Evolutionary conservation across 37 sponge, comb jelly and placozoan genomes (phyloP), one percentile per base, ranked within the genome.

Genomic region (Corticium candelabrum): DNA sequence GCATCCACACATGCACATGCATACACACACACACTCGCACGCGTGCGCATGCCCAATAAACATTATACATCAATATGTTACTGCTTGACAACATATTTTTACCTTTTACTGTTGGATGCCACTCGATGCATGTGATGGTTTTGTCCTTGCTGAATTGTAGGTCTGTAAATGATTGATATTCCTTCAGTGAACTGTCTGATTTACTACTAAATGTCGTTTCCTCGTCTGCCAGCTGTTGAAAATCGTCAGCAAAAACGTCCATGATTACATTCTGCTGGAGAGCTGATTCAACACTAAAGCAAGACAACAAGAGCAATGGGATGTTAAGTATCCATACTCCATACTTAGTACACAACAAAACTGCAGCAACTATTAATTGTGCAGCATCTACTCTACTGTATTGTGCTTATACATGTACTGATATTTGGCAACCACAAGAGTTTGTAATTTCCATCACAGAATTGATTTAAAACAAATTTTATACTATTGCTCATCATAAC

Each of bases 101-200:
- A 91, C 99, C 99, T 82, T 94, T 98, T 38, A 90, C 84, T 0
- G 85, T 86, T 34, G 99, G 99, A 37, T 98, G 99, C 99, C 99
- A 98, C 69, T 94, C 96, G 31, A 98, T 84, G 41, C 85, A 87
- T 29, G 95, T 94, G 37, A 94, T 86, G 33, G 83, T 50, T 84
- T 92, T 94, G 79, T 92, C 89, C 83, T 98, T 95, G 70, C 94
- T 91, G 89, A 92, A 98, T 77, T 82, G 77, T 39, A 94, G 84
- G 82, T 98, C 99, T 29, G 99, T 92, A 56, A 94, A 98, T 36
- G 99, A 98, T 76, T 98, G 99, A 82, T 94, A 98, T 76, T 98
- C 99, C 77, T 91, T 94, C 39, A 94, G 83, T 40, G 74, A 83
- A 57, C 85, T 89, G 86, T 93, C 94, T 0, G 93, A 80, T 79